These are phyloP conservation scores for Zosterops hypoxanthus DNA, from an alignment of 2,113 vertebrate species.

Conservation along the genomic window DNA sequence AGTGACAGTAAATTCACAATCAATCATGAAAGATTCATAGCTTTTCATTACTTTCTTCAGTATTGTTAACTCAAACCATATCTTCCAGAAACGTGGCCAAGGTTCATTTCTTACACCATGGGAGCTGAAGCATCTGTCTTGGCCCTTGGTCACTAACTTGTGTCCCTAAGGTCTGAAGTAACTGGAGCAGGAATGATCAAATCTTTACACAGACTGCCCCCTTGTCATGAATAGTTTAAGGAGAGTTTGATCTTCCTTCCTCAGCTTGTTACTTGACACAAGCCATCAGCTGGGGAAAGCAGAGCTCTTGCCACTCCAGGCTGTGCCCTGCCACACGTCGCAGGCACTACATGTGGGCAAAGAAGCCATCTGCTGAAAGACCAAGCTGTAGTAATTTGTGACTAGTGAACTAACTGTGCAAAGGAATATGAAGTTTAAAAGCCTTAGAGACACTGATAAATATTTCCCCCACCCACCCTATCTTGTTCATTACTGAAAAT, in stretches of 20 bases:
- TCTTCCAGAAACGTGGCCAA: not conserved
- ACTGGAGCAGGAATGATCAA: not conserved
- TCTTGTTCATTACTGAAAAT: slow-evolving; percentile 64
- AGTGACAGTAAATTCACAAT: not conserved
- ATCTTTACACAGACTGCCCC: not conserved
- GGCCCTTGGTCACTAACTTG: not conserved
- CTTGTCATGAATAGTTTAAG: not conserved
- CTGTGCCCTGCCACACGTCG: fast-evolving
- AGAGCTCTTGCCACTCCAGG: not conserved
- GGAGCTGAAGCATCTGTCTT: not conserved
- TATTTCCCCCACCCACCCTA: slow-evolving; percentile 58
- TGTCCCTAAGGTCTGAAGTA: not conserved
- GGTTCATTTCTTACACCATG: not conserved
- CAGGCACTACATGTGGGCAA: not conserved
- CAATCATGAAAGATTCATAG: not conserved
- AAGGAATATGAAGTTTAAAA: slow-evolving; percentile 39
- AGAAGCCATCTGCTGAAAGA: not conserved
- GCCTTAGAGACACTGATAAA: slow-evolving; percentile 60
- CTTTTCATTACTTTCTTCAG: not conserved
- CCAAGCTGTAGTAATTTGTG: not conserved
- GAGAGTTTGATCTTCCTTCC: not conserved
- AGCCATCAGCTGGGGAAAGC: not conserved
- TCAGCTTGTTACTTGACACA: not conserved
- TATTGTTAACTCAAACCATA: not conserved
- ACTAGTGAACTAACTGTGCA: slow-evolving; percentile 16